These are phyloP conservation scores for Holothuria scabra DNA, from an alignment of 53 echinoderm and acorn worm genomes.

Conservation along the genomic window DNA sequence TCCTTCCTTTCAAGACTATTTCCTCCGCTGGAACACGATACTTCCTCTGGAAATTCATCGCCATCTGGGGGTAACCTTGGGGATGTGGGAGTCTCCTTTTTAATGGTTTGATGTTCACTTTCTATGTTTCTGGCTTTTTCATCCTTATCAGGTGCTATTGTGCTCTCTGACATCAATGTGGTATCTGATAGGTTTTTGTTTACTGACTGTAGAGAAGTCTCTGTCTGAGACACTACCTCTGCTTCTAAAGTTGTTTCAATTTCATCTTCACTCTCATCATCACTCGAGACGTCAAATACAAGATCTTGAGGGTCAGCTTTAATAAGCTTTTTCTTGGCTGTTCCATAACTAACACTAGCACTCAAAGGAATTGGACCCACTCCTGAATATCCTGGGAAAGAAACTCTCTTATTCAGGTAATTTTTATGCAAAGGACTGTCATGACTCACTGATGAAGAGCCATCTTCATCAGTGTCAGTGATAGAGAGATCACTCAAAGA, in stretches of 20 bases:
- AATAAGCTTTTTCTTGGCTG: conserved; percentile 59
- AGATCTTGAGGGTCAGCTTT: conserved; percentile 67
- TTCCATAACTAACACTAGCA: background rate
- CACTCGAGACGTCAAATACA: conserved; percentile 80
- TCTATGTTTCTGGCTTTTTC: background rate
- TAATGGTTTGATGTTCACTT: background rate
- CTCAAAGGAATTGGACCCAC: background rate
- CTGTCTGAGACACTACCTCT: background rate
- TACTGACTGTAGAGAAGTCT: background rate
- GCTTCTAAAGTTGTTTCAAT: conserved; percentile 16
- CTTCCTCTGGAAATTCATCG: conserved; percentile 78
- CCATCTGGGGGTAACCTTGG: conserved; percentile 95
- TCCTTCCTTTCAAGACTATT: background rate
- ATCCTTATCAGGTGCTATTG: conserved; percentile 30
- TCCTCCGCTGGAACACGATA: conserved; percentile 38
- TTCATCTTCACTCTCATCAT: conserved; percentile 46
- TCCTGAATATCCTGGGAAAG: conserved; percentile 6
- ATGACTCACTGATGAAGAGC: conserved; percentile 1
- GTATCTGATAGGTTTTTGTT: background rate
- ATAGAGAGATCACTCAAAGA: conserved; percentile 23
- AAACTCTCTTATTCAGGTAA: background rate
- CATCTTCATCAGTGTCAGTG: conserved; percentile 33
- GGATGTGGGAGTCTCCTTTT: conserved; percentile 62
- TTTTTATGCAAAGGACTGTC: conserved; percentile 19
- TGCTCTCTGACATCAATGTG: conserved; percentile 2